These are phyloP conservation scores for Microctenopoma lineatum DNA, from an alignment of 2,797 vertebrate genomes.

Conservation along the genomic window DNA sequence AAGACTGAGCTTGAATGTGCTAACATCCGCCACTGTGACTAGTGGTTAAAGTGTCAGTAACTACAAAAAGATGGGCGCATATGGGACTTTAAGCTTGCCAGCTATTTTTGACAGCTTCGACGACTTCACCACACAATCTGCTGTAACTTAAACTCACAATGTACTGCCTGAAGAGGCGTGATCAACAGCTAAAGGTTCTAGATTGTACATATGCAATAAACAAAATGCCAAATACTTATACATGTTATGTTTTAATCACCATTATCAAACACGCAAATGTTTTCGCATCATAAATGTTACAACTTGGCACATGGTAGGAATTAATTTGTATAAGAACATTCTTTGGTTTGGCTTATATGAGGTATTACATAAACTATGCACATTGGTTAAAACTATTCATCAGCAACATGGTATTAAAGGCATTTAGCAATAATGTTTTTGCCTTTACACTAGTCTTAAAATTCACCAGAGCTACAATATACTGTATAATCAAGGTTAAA, in stretches of 20 bases:
- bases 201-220: slow-evolving; percentile 79
- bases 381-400: slow-evolving; percentile 12
- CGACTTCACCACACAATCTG: slow-evolving; percentile 30
- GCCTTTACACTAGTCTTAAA: slow-evolving; percentile 18
- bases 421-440: slow-evolving; percentile 10
- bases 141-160: slow-evolving; percentile 19
- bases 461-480: slow-evolving; percentile 17
- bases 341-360: slow-evolving; percentile 61
- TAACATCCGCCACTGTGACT: background rate
- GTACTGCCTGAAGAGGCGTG: slow-evolving; percentile 33
- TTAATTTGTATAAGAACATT: slow-evolving; percentile 29
- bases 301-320: slow-evolving; percentile 38
- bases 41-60: background rate
- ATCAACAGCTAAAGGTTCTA: slow-evolving; percentile 29
- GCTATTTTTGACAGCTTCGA: slow-evolving; percentile 19
- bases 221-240: slow-evolving; percentile 43
- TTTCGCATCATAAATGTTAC: slow-evolving; percentile 19
- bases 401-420: slow-evolving; percentile 26
- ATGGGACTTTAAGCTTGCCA: slow-evolving; percentile 25
- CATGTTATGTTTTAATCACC: slow-evolving; percentile 46
- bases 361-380: slow-evolving; percentile 46
- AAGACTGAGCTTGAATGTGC: slow-evolving; percentile 21
- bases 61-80: slow-evolving; percentile 5
- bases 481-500: slow-evolving; percentile 11
- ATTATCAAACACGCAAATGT: slow-evolving; percentile 29